Conservation (phyloP, 2,797 vertebrate genomes). For the Aulostomus chinensis region DNA sequence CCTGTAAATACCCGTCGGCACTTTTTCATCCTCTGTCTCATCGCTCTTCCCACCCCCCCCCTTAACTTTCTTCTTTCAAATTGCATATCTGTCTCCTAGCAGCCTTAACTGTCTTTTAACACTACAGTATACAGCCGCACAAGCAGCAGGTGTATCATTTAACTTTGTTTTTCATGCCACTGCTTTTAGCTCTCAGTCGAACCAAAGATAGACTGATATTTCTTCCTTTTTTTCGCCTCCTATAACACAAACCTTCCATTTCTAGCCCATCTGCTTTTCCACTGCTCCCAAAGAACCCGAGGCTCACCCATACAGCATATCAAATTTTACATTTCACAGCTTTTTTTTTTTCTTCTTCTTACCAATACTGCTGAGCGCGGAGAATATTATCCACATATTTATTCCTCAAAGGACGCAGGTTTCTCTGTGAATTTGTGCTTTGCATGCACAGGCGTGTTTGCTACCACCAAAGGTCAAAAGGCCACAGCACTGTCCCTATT, state of each 20-base stretch:
- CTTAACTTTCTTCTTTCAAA: too few species aligned
- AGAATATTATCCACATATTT: conserved; percentile 68
- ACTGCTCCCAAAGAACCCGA: conserved; percentile 37
- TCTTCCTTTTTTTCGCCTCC: too few species aligned
- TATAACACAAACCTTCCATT: too few species aligned
- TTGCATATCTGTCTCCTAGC: too few species aligned
- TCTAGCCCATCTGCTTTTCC: conserved; percentile 47
- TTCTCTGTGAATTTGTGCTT: conserved; percentile 34
- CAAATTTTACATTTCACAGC: conserved; percentile 70
- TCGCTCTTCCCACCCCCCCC: too few species aligned
- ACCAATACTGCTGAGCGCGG: conserved; percentile 54
- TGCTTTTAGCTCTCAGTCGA: too few species aligned
- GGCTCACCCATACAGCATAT: conserved; percentile 63
- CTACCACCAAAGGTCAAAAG: conserved; percentile 58
- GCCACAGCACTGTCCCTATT: conserved; percentile 46
- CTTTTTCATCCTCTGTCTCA: too few species aligned
- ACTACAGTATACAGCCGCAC: too few species aligned
- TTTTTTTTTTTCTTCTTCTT: conserved; percentile 27
- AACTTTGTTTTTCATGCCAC: too few species aligned
- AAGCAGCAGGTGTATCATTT: too few species aligned
- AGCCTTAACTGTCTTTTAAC: too few species aligned
- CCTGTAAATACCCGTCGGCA: conserved; percentile 58
- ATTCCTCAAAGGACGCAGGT: conserved; percentile 35
- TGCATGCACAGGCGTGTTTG: conserved; percentile 51
- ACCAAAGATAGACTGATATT: too few species aligned